These are phyloP conservation scores for Eucera pruinosa DNA, from an alignment of 2,888 invertebrate species.

Conservation along the genomic window DNA sequence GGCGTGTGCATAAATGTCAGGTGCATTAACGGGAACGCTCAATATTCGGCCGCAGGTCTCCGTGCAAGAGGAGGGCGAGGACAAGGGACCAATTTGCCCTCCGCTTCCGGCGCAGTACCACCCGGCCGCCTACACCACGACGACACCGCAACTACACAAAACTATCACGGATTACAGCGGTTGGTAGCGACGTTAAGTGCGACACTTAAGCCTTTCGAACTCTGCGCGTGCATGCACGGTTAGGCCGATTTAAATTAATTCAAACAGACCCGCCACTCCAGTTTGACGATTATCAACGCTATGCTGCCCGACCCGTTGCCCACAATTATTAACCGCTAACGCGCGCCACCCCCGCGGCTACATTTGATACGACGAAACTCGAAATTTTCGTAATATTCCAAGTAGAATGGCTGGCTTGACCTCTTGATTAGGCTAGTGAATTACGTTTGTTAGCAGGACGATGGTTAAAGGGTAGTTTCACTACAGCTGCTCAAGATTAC, in stretches of 20 bases:
- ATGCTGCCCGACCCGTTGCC: slow-evolving; percentile 1
- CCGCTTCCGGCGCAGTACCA: slow-evolving; percentile 82
- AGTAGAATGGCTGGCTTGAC: not conserved
- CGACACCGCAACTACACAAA: slow-evolving; percentile 81
- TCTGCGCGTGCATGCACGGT: slow-evolving; percentile 42
- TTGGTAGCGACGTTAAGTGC: slow-evolving; percentile 71
- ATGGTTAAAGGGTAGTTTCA: not conserved
- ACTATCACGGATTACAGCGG: slow-evolving; percentile 79
- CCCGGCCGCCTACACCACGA: slow-evolving; percentile 78
- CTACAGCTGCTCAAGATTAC: not conserved
- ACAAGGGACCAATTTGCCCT: slow-evolving; percentile 84
- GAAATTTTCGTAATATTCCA: slow-evolving; percentile 22
- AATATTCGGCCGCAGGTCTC: slow-evolving; percentile 79
- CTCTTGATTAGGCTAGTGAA: not conserved
- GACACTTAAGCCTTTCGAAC: slow-evolving; percentile 56
- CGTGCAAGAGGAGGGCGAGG: slow-evolving; percentile 78
- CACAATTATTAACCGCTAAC: slow-evolving; percentile 27
- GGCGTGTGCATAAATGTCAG: slow-evolving; percentile 78
- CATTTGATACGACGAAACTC: not conserved
- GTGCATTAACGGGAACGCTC: slow-evolving; percentile 79
- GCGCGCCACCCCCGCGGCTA: not conserved
- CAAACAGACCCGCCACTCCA: slow-evolving; percentile 16
- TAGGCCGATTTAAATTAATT: slow-evolving; percentile 52
- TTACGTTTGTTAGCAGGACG: not conserved
- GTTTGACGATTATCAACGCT: slow-evolving; percentile 33